Conservation (phyloP, 2,888 invertebrate genomes). For the Mellilla xanthometata region DNA sequence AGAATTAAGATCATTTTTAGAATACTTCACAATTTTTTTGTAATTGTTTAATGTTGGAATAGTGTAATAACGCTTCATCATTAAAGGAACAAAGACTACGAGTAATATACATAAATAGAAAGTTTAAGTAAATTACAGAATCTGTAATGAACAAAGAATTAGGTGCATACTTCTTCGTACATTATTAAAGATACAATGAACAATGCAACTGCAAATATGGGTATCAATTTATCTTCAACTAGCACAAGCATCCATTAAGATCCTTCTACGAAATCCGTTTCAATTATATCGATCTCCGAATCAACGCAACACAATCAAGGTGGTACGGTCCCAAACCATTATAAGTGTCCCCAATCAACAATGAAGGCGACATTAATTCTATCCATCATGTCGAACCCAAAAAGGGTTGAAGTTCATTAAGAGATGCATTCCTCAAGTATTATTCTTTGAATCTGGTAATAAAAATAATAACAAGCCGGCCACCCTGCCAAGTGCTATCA, state of each 20-base stretch:
- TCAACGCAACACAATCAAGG: constrained; percentile 62
- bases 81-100: too few relatives aligned
- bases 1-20: too few relatives aligned
- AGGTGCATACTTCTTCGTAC: too few relatives aligned
- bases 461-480: constrained; percentile 82
- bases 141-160: too few relatives aligned
- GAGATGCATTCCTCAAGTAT: constrained; percentile 81
- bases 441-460: constrained; percentile 82
- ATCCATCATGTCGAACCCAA: constrained; percentile 78
- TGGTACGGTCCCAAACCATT: constrained; percentile 56
- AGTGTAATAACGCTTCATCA: too few relatives aligned
- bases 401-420: constrained; percentile 82
- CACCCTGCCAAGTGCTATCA: constrained; percentile 83
- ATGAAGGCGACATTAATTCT: constrained; percentile 79
- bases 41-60: too few relatives aligned
- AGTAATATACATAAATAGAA: too few relatives aligned
- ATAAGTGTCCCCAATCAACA: constrained; percentile 78
- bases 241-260: constrained; percentile 40
- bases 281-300: constrained; percentile 48
- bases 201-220: constrained; percentile 23
- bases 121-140: too few relatives aligned
- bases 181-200: constrained; percentile 7
- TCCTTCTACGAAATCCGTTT: constrained; percentile 51
- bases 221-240: constrained; percentile 35
- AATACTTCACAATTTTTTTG: too few relatives aligned